Percentiles rank a stretch among this genome's conserved stretches.
Evolutionary conservation across 2,888 invertebrate genomes (phyloP).

Genomic region (Pyralis farinalis): DNA sequence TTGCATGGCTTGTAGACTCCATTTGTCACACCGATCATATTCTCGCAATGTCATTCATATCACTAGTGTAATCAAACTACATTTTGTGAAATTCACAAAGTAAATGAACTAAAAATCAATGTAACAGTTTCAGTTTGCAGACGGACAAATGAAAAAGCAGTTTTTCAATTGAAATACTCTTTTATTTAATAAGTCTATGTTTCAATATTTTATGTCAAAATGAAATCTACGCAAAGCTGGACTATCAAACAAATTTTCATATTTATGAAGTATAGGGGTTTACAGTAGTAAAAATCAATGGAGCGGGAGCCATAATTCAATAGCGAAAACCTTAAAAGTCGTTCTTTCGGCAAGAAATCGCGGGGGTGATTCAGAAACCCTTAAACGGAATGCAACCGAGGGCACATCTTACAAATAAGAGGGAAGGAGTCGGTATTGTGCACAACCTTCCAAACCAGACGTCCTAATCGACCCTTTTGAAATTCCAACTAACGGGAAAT

Average conservation of each 20-base stretch:
- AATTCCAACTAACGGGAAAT: constrained; percentile 79
- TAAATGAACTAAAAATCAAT: not conserved
- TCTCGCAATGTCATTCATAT: constrained; percentile 4
- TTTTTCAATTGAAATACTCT: not conserved
- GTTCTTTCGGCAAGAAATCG: constrained; percentile 47
- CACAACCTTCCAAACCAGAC: constrained; percentile 78
- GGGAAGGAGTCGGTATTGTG: constrained; percentile 63
- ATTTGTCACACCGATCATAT: constrained; percentile 23
- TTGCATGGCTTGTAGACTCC: constrained; percentile 32
- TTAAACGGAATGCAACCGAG: constrained; percentile 51
- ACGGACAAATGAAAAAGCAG: not conserved
- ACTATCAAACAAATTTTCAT: constrained; percentile 21
- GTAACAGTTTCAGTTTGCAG: not conserved
- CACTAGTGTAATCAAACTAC: constrained; percentile 2
- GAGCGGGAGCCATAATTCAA: constrained; percentile 60
- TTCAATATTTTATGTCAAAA: not conserved
- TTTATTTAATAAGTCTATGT: not conserved
- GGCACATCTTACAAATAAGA: constrained; percentile 68
- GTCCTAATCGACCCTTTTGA: constrained; percentile 80
- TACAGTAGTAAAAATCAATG: constrained; percentile 48
- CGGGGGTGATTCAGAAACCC: constrained; percentile 49
- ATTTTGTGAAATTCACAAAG: not conserved
- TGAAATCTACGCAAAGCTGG: constrained; percentile 2
- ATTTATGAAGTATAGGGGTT: constrained; percentile 19
- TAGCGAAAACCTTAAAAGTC: constrained; percentile 59